Evolutionary conservation across 2,113 vertebrate species (phyloP), one percentile per base, ranked within the genome.

Genomic region (Caloenas nicobarica): DNA sequence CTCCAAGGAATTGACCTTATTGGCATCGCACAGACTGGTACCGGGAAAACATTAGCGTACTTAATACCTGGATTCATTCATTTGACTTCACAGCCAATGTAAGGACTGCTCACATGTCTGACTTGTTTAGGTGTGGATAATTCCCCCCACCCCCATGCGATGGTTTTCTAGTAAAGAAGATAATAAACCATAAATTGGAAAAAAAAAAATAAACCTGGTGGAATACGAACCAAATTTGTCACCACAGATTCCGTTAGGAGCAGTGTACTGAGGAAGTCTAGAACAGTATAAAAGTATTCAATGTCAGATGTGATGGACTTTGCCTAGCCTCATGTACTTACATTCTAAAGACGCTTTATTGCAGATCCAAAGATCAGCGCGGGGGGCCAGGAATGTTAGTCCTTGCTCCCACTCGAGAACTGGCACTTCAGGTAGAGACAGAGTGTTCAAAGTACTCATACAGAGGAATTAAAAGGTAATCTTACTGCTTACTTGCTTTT

Each of bases 41-140:
- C 99, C 2, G 99, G 99, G 64, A 99, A 99, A 97, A 99, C 99
- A 0, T 90, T 99, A 86, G 98, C 98, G 4, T 99, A 99, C 96
- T 97, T 99, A 91, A 98, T 99, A 91, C 99, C 99, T 44, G 99
- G 99, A 81, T 99, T 99, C 96, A 99, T 99, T 96, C 99, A 99
- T 94, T 98, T 99, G 97, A 99, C 99, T 73, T 98, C 97, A 77
- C 99, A 99, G 53, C 98, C 98, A 76, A 16, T 98, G 99, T 99
- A 98, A 98, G 99, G 88, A 86, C 84, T 76, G 23, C 56, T 81
- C 10, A 24, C 15, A 9, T 28, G 22, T 81, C 68, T 78, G 51
- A 53, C 40, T 81, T 84, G 17, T 78, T 84, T 68, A 69, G n/a
- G 42, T 88, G 36, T 73, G n/a, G 5, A 14, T 86, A 19, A 23